A percentile compares a stretch with the other conserved stretches of the same genome.
phyloP scores from a whole-genome alignment of 2,888 invertebrate genomes.

The Stegana nigrithorax region DNA sequence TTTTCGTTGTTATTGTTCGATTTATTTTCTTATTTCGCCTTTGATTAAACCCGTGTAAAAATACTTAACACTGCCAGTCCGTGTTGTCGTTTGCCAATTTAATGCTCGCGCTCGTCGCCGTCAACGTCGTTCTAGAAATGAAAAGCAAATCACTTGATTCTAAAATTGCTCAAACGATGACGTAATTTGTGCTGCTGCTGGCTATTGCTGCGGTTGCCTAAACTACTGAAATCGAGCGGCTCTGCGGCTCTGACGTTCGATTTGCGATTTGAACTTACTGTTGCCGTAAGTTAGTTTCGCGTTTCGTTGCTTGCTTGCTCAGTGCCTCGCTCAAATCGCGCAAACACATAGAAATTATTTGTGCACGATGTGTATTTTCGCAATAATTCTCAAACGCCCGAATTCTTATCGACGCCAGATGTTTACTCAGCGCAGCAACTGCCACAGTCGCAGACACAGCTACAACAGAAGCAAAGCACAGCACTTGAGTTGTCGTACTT shows the following conservation, averaged over 20 bases:
- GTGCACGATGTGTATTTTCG: too few species aligned
- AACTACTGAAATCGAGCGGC: too few species aligned
- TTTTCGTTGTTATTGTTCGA: slow-evolving; percentile 31
- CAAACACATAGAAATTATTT: not conserved
- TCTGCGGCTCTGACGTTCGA: too few species aligned
- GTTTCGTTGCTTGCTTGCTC: slow-evolving; percentile 17
- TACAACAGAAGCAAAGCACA: slow-evolving; percentile 9
- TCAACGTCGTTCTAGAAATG: slow-evolving; percentile 37
- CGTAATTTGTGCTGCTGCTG: slow-evolving; percentile 41
- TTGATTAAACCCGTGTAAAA: not conserved
- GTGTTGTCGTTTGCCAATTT: slow-evolving; percentile 32
- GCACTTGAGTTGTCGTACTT: not conserved
- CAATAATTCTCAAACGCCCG: slow-evolving; percentile 9
- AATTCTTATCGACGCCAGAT: slow-evolving; percentile 41
- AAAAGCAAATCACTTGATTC: slow-evolving; percentile 43
- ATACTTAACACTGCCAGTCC: not conserved
- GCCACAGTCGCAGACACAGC: too few species aligned
- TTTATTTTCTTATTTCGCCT: not conserved
- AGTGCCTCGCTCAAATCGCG: not conserved
- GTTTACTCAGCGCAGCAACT: slow-evolving; percentile 39
- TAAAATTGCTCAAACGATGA: slow-evolving; percentile 45
- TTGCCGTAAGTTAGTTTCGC: slow-evolving; percentile 28
- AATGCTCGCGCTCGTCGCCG: slow-evolving; percentile 14
- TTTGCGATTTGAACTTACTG: slow-evolving; percentile 2
- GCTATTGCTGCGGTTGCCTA: not conserved